Base-by-base conservation (phyloP, 1,140 invertebrate species). In the Pararge aegeria region DNA sequence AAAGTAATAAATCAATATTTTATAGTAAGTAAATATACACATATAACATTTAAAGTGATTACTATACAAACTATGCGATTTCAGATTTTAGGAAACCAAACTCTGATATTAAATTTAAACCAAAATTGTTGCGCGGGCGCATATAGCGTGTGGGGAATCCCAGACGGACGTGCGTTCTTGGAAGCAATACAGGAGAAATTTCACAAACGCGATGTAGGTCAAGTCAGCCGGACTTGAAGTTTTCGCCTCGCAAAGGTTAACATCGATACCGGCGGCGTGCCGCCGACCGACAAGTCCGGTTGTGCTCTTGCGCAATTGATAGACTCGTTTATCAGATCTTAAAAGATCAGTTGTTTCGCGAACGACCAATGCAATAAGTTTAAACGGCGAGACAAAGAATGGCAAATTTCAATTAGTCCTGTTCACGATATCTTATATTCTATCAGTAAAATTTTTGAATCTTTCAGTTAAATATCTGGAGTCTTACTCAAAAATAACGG, bases 161-260 rank as follows among this genome's bases (percentile, higher is more conserved):
- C 83, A 78, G 59, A 50, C 71, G 69, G 64, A 73, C 68, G 70
- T 64, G 70, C 64, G 75, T 85, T 85, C 82, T 85, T 82, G 74
- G 79, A 83, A 86, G 61, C 71, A 68, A 65, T 68, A 74, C 72
- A 64, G 84, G 84, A 85, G 86, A 89, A 87, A 89, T 87, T 89
- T 85, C 84, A 87, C 83, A 87, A 87, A 78, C 66, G 58, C 69
- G 61, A 89, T 77, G 84, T 87, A 67, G 86, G 86, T 87, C 86
- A 83, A 87, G 84, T 73, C 81, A 80, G 83, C 78, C 83, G 82
- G 85, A 88, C 80, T 83, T 80, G 75, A 83, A 70, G 78, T 81
- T 83, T 80, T 82, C 82, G 83, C 75, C 69, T 75, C 74, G 75
- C 70, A 89, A 87, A 89, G 83, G 86, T 87, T 87, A 81, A 67